Base-by-base conservation (phyloP, 2,113 vertebrate species). In the Brachypodius melanocephalos region DNA sequence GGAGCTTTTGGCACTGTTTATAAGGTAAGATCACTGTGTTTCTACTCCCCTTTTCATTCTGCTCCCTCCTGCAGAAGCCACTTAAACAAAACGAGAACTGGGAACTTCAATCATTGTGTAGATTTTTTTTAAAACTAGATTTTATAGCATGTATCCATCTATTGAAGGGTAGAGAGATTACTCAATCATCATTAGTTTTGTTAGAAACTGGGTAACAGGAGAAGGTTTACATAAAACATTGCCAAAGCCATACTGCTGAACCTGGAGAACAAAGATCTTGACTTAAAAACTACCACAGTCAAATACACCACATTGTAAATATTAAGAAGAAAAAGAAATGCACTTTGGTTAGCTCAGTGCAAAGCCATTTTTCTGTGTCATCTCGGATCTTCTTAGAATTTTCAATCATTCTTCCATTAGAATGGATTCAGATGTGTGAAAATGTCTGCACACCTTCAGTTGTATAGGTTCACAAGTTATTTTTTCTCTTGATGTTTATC, bases 1-100 rank as follows among this genome's bases (percentile, higher is more conserved):
- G 99, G 99, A 14, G 99, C 99, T 14, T 99, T 99, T 48, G 99
- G 99, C 74, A 99, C 99, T 1, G 99, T 99, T 59, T 99, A 97
- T 94, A 99, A 99, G 98, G 99, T 99, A 96, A 95, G 89, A 46
- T 63, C 14, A 40, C 29, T 0, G 0, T 58, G 24, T 83, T 90
- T 85, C 48, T 87, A 17, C 69, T 82, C 21, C 10, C 38, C 12
- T 58, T 73, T 84, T 73, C 9, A 8, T 51, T 52, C 71, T 32
- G 3, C 5, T 67, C 8, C 36, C 18, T 73, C 45, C 20, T 38
- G 46, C 42, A 55, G 75, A 75, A 92, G 55, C 16, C 8, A 14
- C 42, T 8, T 54, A 77, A 88, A 36, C 10, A 42, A 57, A 68
- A 40, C 12, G 36, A 29, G 11, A 66, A 32, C 14, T 49, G 12